Conservation (phyloP, 2,888 invertebrate species). For the Drosophila maculinotata region DNA sequence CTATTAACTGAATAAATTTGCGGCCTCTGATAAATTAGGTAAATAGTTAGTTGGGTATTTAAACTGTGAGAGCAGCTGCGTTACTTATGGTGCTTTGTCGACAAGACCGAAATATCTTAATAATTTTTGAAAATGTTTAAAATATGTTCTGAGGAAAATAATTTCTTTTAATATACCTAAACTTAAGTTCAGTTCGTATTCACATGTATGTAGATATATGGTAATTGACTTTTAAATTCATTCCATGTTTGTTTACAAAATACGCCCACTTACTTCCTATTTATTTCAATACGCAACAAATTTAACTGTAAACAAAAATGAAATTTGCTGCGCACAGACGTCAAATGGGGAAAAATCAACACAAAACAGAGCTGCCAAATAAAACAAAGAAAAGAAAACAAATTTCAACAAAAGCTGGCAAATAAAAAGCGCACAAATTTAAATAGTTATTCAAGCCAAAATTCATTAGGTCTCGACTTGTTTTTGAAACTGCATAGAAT, state of each 20-base stretch:
- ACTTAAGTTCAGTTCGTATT: too few species aligned
- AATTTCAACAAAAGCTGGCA: not conserved
- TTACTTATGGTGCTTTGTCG: too few species aligned
- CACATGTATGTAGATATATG: not conserved
- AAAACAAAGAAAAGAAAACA: not conserved
- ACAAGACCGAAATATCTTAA: too few species aligned
- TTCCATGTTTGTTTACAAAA: not conserved
- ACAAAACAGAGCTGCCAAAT: slow-evolving; percentile 6
- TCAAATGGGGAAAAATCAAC: slow-evolving; percentile 8
- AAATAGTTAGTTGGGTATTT: slow-evolving; percentile 29
- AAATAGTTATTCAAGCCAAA: slow-evolving; percentile 45
- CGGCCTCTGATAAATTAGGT: slow-evolving; percentile 18
- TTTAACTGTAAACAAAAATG: not conserved
- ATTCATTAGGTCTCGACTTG: slow-evolving; percentile 27
- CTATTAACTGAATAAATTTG: slow-evolving; percentile 30
- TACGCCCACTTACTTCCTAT: not conserved
- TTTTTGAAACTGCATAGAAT: slow-evolving; percentile 7
- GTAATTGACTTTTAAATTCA: not conserved
- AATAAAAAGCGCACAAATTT: slow-evolving; percentile 31
- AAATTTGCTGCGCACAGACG: not conserved
- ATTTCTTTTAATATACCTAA: slow-evolving; percentile 1
- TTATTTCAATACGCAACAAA: not conserved
- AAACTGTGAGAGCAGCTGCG: not conserved
- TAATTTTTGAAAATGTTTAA: too few species aligned
- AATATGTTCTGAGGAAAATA: not conserved